A percentile compares a stretch with the other conserved stretches of the same genome.
These are phyloP conservation scores for Porites australiensis DNA, from an alignment of 64 coral and sea anemone genomes.

Conservation along the genomic window DNA sequence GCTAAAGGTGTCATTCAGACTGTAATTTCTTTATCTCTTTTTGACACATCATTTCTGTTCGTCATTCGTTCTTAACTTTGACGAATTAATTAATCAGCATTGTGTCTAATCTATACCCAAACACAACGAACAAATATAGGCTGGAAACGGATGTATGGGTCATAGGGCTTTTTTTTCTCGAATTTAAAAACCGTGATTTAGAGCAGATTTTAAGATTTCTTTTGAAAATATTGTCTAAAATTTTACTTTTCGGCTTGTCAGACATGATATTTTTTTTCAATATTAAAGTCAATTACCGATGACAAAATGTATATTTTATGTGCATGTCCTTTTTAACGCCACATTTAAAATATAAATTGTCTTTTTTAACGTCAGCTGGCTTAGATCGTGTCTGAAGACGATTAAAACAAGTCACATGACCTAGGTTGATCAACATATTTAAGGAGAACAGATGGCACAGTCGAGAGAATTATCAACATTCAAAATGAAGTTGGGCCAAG, in stretches of 20 bases:
- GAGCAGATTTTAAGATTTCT: no score
- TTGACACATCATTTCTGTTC: no score
- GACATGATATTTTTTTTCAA: no score
- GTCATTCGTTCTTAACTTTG: no score
- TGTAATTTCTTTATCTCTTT: no score
- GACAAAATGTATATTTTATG: not conserved
- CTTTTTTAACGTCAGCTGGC: not conserved
- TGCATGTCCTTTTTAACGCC: not conserved
- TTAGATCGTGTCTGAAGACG: not conserved
- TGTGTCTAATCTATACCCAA: not conserved
- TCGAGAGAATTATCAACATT: constrained; percentile 36
- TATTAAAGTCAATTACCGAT: not conserved
- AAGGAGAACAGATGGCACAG: constrained; percentile 36
- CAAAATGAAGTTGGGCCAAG: constrained; percentile 24
- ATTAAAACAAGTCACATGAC: constrained; percentile 8
- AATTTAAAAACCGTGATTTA: no score
- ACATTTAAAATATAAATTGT: not conserved
- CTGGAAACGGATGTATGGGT: no score
- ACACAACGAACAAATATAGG: not conserved
- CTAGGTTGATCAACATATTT: constrained; percentile 9
- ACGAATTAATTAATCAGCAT: not conserved
- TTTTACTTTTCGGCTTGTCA: no score
- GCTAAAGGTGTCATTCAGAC: no score
- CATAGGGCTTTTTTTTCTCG: no score
- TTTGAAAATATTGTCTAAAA: no score